Base-by-base conservation (phyloP, 2,797 vertebrate genomes). In the Scolopax bukidnonensis region DNA sequence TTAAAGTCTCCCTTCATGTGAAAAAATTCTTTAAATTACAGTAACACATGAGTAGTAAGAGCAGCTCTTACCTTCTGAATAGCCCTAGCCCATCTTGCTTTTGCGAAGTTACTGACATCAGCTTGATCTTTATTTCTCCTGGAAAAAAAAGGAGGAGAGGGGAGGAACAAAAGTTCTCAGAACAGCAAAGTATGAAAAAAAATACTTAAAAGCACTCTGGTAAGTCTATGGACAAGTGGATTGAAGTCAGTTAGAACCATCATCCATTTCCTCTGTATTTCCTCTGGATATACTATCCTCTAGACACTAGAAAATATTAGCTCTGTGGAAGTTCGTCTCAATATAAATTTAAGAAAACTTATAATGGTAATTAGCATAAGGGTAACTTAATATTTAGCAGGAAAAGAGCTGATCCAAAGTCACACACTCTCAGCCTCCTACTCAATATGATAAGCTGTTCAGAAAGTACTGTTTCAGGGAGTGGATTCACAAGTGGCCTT, bases 11-110 rank as follows among this genome's bases (percentile, higher is more conserved):
- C 32, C 14, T 45, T 10, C 33, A 47, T 19, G 25, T n/a, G 10
- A 41, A 16, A 65, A 82, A 40, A 5, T 4, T 12, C 32, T 74
- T 63, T 12, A 40, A 57, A 80, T 82, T 79, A 43, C 59, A 84
- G 16, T 8, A 40, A 74, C 17, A 40, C 19, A 67, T 32, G 15
- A 76, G 41, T 60, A 68, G 10, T 38, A 90, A 67, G 64, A 88
- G 30, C 10, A 64, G 16, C 10, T 91, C 97, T 92, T 97, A 98
- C 98, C 97, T 97, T 97, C 71, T 97, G 92, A 95, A 98, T 92
- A 50, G 94, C 97, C 63, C 82, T 94, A 80, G 91, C 95, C 97
- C 97, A 97, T 91, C 97, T 96, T 67, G 96, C 95, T 97, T 92
- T 97, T 83, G 95, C 91, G 85, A 96, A 93, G 60, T 82, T 94